A percentile compares a stretch with the other conserved stretches of the same genome.
Evolutionary conservation across 2,888 invertebrate species (phyloP).

Genomic region (Caenorhabditis japonica): DNA sequence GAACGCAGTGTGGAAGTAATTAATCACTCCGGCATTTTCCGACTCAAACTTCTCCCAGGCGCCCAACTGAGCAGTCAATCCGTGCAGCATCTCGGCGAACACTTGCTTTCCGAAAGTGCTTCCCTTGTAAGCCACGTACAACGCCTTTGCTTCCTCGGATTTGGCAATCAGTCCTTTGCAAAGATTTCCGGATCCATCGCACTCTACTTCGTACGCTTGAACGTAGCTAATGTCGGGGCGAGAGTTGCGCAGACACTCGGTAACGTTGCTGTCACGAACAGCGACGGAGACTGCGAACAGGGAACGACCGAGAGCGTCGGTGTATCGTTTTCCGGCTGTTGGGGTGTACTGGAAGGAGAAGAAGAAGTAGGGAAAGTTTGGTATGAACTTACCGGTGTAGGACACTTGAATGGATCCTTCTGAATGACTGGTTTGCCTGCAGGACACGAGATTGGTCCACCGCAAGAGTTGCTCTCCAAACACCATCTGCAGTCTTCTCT

Average conservation of each 20-base stretch:
- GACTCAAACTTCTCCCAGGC: conserved; percentile 76
- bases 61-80: conserved; percentile 75
- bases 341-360: conserved; percentile 49
- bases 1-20: conserved; percentile 75
- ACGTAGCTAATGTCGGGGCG: conserved; percentile 71
- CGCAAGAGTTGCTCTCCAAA: conserved; percentile 69
- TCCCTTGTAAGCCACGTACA: conserved; percentile 75
- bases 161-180: conserved; percentile 74
- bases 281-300: conserved; percentile 72
- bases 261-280: conserved; percentile 67
- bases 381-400: conserved; percentile 60
- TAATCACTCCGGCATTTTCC: conserved; percentile 74
- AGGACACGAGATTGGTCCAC: conserved; percentile 74
- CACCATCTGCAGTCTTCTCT: conserved; percentile 76
- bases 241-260: conserved; percentile 69
- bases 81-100: conserved; percentile 73
- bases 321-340: conserved; percentile 73
- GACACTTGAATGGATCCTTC: conserved; percentile 75
- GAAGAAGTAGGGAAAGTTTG: too few relatives aligned
- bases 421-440: conserved; percentile 72
- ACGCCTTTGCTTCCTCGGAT: conserved; percentile 72
- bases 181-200: conserved; percentile 67
- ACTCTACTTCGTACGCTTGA: conserved; percentile 73
- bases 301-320: conserved; percentile 74
- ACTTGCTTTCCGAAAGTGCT: conserved; percentile 73